Conservation (phyloP, 2,888 invertebrate species). For the Argyra leucocephala region DNA sequence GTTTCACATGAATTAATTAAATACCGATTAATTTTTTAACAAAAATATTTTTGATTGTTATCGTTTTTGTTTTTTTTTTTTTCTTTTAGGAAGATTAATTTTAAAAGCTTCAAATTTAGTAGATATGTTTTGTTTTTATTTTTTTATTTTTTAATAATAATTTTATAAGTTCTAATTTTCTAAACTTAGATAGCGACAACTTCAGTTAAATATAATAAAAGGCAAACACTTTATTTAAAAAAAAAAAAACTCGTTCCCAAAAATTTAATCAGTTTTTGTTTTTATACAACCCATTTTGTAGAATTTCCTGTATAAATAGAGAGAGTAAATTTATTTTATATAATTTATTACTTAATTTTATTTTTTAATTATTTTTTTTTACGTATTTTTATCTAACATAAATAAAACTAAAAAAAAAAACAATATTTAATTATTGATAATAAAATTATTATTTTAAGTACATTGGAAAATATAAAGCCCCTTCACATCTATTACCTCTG, state of each 20-base stretch:
- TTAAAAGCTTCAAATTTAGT: no score
- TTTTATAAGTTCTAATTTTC: not conserved
- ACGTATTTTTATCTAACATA: not conserved
- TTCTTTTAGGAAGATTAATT: no score
- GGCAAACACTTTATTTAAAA: not conserved
- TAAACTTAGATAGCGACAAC: not conserved
- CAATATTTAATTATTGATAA: not conserved
- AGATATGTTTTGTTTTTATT: not conserved
- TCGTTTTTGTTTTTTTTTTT: no score
- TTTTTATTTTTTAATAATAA: not conserved
- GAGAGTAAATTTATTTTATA: not conserved
- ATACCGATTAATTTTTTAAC: no score
- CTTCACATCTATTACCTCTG: no score
- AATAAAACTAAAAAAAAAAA: no score
- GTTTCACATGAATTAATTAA: no score
- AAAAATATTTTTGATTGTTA: no score
- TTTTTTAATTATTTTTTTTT: not conserved
- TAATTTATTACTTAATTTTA: not conserved
- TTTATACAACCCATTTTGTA: not conserved
- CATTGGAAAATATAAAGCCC: no score
- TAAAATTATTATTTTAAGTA: not conserved
- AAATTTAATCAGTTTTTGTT: not conserved
- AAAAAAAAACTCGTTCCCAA: not conserved
- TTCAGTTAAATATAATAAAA: not conserved
- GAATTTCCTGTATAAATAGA: constrained; percentile 2